phyloP scores from a whole-genome alignment of 1,140 invertebrate genomes.

The Battus philenor region DNA sequence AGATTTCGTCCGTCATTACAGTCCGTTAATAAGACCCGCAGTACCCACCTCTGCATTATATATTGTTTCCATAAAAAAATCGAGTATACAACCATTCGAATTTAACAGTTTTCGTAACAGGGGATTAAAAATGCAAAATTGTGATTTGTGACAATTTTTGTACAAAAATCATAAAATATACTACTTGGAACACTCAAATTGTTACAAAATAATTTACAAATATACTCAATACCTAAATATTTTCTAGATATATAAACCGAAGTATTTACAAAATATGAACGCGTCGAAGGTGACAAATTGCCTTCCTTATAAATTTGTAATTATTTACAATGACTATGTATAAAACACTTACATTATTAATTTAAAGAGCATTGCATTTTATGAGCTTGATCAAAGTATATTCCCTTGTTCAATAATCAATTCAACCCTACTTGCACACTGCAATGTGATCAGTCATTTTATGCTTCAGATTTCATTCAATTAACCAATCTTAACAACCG shows the following conservation, averaged over 20 bases:
- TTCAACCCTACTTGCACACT: slow-evolving; percentile 28
- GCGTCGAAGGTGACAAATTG: slow-evolving; percentile 53
- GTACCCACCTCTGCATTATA: slow-evolving; percentile 52
- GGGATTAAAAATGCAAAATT: slow-evolving; percentile 64
- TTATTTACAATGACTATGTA: slow-evolving; percentile 76
- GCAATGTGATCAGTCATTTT: slow-evolving; percentile 28
- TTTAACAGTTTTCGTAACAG: slow-evolving; percentile 47
- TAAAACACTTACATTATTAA: slow-evolving; percentile 53
- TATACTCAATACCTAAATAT: slow-evolving; percentile 72
- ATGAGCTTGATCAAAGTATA: slow-evolving; percentile 66
- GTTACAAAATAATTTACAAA: slow-evolving; percentile 74
- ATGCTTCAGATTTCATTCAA: slow-evolving; percentile 5
- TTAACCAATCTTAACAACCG: neutral
- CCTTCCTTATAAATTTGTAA: slow-evolving; percentile 63
- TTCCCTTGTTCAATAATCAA: slow-evolving; percentile 56
- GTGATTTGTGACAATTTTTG: slow-evolving; percentile 74
- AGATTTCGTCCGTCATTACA: no score
- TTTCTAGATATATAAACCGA: slow-evolving; percentile 70
- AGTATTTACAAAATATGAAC: slow-evolving; percentile 74
- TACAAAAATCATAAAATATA: slow-evolving; percentile 61
- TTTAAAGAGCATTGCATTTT: slow-evolving; percentile 65
- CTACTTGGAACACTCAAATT: slow-evolving; percentile 66
- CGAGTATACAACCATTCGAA: slow-evolving; percentile 53
- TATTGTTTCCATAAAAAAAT: slow-evolving; percentile 52
- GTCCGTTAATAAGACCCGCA: slow-evolving; percentile 22